phyloP scores from a whole-genome alignment of 2,113 vertebrate genomes.

The Heterochromis multidens region DNA sequence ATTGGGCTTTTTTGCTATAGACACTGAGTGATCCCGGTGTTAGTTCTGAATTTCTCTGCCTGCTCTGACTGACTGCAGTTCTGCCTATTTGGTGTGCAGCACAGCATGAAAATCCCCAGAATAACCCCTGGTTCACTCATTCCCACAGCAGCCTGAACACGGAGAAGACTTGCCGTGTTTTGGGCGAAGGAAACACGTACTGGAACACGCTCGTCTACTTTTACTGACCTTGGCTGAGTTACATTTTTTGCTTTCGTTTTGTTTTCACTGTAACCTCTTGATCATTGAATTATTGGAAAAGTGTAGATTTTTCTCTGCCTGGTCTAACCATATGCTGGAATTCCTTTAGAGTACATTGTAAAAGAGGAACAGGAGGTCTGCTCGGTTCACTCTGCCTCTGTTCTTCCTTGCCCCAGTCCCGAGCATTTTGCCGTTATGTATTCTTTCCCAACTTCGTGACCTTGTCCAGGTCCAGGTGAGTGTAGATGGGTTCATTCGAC shows the following conservation, averaged over 20 bases:
- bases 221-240: slow-evolving; percentile 41
- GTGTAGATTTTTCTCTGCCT: neutral
- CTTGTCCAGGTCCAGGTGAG: slow-evolving; percentile 57
- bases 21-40: slow-evolving; percentile 59
- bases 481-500: slow-evolving; percentile 19
- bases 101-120: slow-evolving; percentile 57
- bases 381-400: slow-evolving; percentile 32
- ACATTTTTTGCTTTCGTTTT: slow-evolving; percentile 21
- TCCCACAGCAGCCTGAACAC: slow-evolving; percentile 51
- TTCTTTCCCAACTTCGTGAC: slow-evolving; percentile 48
- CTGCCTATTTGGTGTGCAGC: slow-evolving; percentile 67
- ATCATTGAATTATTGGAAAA: slow-evolving; percentile 26
- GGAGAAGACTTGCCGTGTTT: slow-evolving; percentile 21
- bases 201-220: slow-evolving; percentile 38
- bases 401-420: slow-evolving; percentile 26
- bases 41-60: slow-evolving; percentile 48
- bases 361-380: slow-evolving; percentile 39
- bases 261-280: slow-evolving; percentile 43
- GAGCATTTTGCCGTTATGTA: neutral
- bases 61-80: slow-evolving; percentile 57
- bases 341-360: neutral
- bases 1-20: slow-evolving; percentile 24
- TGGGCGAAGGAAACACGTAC: slow-evolving; percentile 22
- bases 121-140: slow-evolving; percentile 44
- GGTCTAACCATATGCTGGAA: neutral